Evolutionary conservation across 1,140 invertebrate genomes (phyloP).

Genomic region (Ditylenchus dipsaci): DNA sequence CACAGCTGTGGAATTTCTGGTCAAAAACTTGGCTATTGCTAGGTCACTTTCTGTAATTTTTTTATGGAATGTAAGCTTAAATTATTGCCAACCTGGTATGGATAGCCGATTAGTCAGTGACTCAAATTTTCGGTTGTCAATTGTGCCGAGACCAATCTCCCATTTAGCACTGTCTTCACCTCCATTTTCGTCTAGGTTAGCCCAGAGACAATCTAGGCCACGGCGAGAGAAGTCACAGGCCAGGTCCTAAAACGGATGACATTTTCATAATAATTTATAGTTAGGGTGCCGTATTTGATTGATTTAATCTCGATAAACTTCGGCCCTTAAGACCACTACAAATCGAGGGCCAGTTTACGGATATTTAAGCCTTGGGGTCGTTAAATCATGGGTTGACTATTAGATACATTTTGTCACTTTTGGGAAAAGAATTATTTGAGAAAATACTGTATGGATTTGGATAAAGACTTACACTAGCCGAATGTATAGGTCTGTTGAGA

Average conservation of each 20-base stretch:
- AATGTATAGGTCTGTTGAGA: slow-evolving; percentile 43
- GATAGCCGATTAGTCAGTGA: slow-evolving; percentile 40
- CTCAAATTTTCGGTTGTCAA: slow-evolving; percentile 47
- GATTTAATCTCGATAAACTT: neutral
- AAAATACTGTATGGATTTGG: slow-evolving; percentile 3
- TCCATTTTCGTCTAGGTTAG: slow-evolving; percentile 40
- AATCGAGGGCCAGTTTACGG: neutral
- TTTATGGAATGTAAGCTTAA: too few species aligned
- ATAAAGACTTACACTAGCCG: slow-evolving; percentile 33
- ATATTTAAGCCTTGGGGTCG: neutral
- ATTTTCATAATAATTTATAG: too few species aligned
- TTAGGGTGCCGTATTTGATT: neutral
- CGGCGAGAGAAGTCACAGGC: slow-evolving; percentile 48
- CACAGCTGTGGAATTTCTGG: slow-evolving; percentile 30
- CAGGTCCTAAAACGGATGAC: slow-evolving; percentile 41
- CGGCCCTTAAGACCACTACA: neutral
- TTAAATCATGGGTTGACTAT: neutral
- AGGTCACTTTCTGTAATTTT: slow-evolving; percentile 47
- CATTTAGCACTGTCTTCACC: slow-evolving; percentile 32
- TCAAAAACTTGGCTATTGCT: slow-evolving; percentile 41
- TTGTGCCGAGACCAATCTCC: slow-evolving; percentile 51
- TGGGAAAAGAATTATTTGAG: too few species aligned
- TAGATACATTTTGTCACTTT: slow-evolving; percentile 1
- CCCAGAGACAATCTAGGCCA: slow-evolving; percentile 48
- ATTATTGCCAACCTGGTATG: slow-evolving; percentile 14